A percentile compares a stretch with the other conserved stretches of the same genome.
Evolutionary conservation across 2,888 invertebrate species (phyloP).

Genomic region (Steinernema scapterisci): DNA sequence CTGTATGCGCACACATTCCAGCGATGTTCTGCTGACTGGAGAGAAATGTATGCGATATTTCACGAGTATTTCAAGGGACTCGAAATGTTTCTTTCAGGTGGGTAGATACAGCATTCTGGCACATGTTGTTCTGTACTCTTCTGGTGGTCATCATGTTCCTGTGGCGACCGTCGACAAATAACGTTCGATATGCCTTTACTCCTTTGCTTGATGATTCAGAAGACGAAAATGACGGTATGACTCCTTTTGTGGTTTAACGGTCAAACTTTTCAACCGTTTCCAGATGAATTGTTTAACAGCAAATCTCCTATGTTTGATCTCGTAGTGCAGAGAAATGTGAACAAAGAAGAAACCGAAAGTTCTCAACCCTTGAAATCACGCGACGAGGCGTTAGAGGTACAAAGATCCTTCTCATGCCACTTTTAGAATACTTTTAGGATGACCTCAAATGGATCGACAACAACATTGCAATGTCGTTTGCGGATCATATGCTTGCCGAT

Average conservation of each 20-base stretch:
- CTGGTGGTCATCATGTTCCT: constrained; percentile 89
- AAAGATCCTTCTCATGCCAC: background rate
- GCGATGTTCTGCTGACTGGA: constrained; percentile 85
- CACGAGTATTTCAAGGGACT: too few relatives aligned
- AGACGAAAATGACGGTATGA: constrained; percentile 75
- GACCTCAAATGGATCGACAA: constrained; percentile 91
- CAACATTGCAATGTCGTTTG: constrained; percentile 81
- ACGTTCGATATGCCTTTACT: constrained; percentile 87
- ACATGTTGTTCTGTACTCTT: constrained; percentile 85
- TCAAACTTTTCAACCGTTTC: too few relatives aligned
- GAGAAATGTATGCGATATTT: constrained; percentile 73
- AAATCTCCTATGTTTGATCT: constrained; percentile 48
- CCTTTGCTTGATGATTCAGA: constrained; percentile 84
- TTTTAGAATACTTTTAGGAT: too few relatives aligned
- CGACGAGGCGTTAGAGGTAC: constrained; percentile 13
- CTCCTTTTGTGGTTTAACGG: too few relatives aligned
- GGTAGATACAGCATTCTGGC: constrained; percentile 95
- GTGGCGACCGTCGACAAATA: constrained; percentile 93
- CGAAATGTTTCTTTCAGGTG: too few relatives aligned
- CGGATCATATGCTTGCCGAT: constrained; percentile 71
- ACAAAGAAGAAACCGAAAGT: background rate
- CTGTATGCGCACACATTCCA: constrained; percentile 79
- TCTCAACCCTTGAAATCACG: background rate
- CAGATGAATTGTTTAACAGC: constrained; percentile 56
- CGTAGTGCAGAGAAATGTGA: constrained; percentile 42